phyloP scores from a whole-genome alignment of 2,797 vertebrate genomes.

The Gallinago stenura region DNA sequence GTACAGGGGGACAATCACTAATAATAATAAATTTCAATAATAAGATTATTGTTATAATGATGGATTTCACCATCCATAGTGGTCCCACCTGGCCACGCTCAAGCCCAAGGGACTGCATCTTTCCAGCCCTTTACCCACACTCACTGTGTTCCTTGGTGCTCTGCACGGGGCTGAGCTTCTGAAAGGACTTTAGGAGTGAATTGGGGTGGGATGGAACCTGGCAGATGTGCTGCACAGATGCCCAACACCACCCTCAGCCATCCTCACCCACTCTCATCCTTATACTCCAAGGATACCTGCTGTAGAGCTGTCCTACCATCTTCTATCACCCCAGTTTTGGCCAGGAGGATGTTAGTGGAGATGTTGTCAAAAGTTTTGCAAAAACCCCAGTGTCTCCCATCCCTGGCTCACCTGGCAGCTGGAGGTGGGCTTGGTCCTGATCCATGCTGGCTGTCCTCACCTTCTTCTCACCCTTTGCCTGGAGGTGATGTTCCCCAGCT shows the following conservation, averaged over 20 bases:
- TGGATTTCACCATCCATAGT: background rate
- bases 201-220: background rate
- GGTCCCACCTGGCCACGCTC: accelerated
- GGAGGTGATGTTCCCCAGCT: background rate
- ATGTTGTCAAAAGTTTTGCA: background rate
- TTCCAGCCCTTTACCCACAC: background rate
- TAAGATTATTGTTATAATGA: background rate
- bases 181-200: background rate
- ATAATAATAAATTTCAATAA: background rate
- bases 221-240: background rate
- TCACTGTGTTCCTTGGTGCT: background rate
- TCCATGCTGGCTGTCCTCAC: background rate
- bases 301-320: background rate
- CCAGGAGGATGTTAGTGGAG: too few relatives aligned
- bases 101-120: background rate
- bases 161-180: accelerated
- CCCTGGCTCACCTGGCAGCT: background rate
- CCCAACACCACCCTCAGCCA: background rate
- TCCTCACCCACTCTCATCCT: background rate
- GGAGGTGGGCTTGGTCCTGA: background rate
- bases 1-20: too few relatives aligned
- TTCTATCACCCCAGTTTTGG: too few relatives aligned
- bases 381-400: background rate
- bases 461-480: background rate
- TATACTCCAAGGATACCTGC: background rate